phyloP scores from a whole-genome alignment of 1,140 invertebrate genomes.

The Lepidurus arcticus region DNA sequence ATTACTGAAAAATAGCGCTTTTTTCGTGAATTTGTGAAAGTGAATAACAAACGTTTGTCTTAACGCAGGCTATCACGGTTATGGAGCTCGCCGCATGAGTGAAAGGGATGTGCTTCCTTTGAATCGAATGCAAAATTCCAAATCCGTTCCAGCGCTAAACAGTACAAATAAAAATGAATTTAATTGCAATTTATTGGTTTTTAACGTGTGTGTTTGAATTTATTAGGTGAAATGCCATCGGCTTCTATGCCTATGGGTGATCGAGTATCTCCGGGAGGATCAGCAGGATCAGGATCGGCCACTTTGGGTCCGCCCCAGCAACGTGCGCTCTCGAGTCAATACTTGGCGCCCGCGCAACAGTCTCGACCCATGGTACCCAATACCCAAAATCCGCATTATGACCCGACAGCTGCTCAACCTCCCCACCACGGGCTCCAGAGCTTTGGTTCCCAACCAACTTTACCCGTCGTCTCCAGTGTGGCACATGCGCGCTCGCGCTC shows the following conservation, averaged over 20 bases:
- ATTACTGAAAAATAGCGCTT: too few relatives aligned
- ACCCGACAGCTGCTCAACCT: background rate
- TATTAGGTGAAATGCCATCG: background rate
- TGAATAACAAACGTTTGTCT: background rate
- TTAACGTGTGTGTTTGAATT: background rate
- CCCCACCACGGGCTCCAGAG: background rate
- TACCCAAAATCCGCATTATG: background rate
- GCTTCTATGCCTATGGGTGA: background rate
- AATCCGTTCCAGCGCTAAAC: conserved; percentile 64
- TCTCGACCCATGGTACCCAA: background rate
- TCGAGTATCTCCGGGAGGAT: background rate
- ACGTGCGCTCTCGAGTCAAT: background rate
- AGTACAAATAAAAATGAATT: background rate
- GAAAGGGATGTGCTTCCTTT: conserved; percentile 75
- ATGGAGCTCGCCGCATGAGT: conserved; percentile 73
- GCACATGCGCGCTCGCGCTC: conserved; percentile 26
- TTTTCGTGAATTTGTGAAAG: too few relatives aligned
- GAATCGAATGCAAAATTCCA: conserved; percentile 63
- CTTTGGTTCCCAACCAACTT: background rate
- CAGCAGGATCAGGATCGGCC: background rate
- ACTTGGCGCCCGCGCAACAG: conserved; percentile 1
- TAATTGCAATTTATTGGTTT: background rate
- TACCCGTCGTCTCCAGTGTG: background rate
- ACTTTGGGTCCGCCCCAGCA: background rate
- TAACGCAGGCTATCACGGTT: conserved; percentile 1